A percentile compares a stretch with the other conserved stretches of the same genome.
Evolutionary conservation across 2,888 invertebrate species (phyloP).

Genomic region (Drosophila melanosoma): DNA sequence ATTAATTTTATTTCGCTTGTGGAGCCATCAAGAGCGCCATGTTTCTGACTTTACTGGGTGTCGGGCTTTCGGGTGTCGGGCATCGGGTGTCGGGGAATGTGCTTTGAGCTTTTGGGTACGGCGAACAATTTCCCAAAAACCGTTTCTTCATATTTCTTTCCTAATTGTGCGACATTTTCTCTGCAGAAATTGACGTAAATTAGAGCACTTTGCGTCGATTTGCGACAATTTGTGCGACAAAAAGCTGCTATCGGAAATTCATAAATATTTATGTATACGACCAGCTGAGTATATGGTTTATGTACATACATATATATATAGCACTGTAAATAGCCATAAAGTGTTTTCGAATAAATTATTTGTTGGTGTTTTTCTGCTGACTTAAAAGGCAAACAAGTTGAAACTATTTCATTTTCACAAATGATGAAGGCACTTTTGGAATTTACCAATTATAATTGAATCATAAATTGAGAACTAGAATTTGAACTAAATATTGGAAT

Average conservation of each 20-base stretch:
- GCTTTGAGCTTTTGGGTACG: conserved; percentile 18
- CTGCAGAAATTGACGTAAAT: conserved; percentile 73
- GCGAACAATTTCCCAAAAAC: conserved; percentile 49
- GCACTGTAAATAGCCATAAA: not conserved
- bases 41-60: conserved; percentile 24
- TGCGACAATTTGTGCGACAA: conserved; percentile 69
- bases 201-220: conserved; percentile 76
- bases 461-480: not conserved
- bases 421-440: not conserved
- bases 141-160: conserved; percentile 71
- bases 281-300: conserved; percentile 45
- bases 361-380: not conserved
- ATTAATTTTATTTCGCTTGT: conserved; percentile 78
- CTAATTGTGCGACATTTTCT: conserved; percentile 72
- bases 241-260: conserved; percentile 60
- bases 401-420: not conserved
- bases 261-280: conserved; percentile 74
- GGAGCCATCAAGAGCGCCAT: conserved; percentile 47
- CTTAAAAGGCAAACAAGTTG: not conserved
- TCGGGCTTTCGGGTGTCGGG: not conserved
- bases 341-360: conserved; percentile 12
- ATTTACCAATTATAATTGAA: too few relatives aligned
- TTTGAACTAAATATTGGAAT: not conserved
- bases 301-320: conserved; percentile 13
- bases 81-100: not conserved